These are phyloP conservation scores for Sylvilagus floridanus DNA, from an alignment of 2,797 vertebrate genomes.

Conservation along the genomic window DNA sequence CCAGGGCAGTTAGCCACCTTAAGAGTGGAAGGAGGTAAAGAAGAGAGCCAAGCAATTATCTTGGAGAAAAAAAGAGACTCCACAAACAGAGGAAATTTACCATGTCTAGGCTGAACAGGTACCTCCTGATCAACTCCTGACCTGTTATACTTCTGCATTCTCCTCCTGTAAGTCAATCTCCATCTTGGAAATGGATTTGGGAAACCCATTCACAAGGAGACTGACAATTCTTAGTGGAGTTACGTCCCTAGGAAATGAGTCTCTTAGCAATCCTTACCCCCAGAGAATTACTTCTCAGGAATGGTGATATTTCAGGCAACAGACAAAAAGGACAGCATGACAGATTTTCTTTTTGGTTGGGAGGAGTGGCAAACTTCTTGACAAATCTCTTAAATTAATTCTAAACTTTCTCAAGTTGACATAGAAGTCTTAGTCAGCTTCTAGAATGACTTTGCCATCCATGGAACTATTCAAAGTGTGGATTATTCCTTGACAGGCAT, in stretches of 20 bases:
- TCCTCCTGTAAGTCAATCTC: neutral
- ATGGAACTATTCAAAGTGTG: neutral
- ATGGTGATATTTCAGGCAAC: neutral
- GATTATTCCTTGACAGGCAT: neutral
- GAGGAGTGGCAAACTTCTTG: neutral
- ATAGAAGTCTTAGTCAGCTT: neutral
- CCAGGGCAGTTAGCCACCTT: neutral
- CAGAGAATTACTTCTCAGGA: neutral
- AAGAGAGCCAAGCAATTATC: neutral
- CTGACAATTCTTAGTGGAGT: neutral
- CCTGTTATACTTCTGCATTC: neutral
- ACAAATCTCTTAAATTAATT: neutral
- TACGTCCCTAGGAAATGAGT: neutral
- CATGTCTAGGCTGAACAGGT: neutral
- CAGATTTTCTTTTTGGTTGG: neutral
- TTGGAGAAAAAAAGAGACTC: neutral
- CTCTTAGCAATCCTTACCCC: neutral
- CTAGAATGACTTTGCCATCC: neutral
- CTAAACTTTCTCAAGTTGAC: neutral
- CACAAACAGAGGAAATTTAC: neutral
- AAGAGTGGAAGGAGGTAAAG: neutral
- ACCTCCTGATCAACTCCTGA: neutral
- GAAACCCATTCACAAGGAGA: neutral
- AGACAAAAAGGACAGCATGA: neutral
- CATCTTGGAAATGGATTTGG: neutral